Base-by-base conservation (phyloP, 2,797 vertebrate genomes). In the Enteromius trimaculatus region DNA sequence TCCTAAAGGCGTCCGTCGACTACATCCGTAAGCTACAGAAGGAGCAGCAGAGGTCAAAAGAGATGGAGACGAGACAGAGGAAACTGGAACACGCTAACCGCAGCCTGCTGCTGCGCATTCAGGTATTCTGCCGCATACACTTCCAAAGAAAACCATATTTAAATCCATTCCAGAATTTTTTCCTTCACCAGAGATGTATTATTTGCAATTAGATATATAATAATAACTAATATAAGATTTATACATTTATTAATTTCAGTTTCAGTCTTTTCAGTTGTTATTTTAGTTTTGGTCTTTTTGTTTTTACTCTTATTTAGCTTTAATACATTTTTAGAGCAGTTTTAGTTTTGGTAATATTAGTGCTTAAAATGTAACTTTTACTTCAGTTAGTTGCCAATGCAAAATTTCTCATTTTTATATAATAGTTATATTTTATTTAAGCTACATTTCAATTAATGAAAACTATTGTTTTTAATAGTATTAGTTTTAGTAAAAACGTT, bases 11-110 rank as follows among this genome's bases (percentile, higher is more conserved):
- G 0, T 97, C 97, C 0, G 97, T 98, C 71, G 97, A 98, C 86
- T 97, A 97, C 84, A 97, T 98, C 90, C 93, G 96, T 1, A 96
- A 96, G 84, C 90, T 98, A 77, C 96, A 98, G 94, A 97, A 96
- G 71, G 97, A 97, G 2, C 96, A 97, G 65, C 96, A 96, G 81
- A 91, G 94, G 14, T 90, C 93, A 5, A 93, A 94, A 66, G 96
- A 97, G 62, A 89, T 97, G 88, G 97, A 97, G 89, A 94, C 92
- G 71, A 89, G 93, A 21, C 97, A 97, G 92, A 94, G 93, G 87
- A 95, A 93, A 62, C 93, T 97, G 90, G 97, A 97, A 84, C 93
- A 90, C 86, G 89, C 94, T 19, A 97, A 98, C 91, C 93, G 92
- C 21, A 92, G 92, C 0, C 92, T 97, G 77, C 91, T 95, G 88